Conservation (phyloP, 2,113 vertebrate species). For the Alces alces region DNA sequence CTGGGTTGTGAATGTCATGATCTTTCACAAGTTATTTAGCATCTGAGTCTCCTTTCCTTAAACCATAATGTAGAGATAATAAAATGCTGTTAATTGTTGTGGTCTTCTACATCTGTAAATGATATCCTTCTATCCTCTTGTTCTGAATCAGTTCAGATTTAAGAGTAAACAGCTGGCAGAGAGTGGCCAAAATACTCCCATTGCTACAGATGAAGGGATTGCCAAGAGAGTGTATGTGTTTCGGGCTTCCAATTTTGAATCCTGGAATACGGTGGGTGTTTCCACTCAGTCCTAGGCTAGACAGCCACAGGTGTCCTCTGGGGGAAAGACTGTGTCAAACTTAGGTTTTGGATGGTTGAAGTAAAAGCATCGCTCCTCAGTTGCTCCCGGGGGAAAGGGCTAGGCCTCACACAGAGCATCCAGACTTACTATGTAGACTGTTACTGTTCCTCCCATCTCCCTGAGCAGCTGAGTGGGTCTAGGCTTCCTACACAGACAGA, state of each 20-base stretch:
- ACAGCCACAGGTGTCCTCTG: neutral
- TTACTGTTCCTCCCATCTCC: neutral
- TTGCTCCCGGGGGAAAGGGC: neutral
- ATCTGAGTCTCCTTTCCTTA: neutral
- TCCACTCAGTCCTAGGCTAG: neutral
- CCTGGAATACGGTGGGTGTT: neutral
- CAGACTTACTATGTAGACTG: no score
- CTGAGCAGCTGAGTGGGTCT: neutral
- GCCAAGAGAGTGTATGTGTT: neutral
- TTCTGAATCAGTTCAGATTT: neutral
- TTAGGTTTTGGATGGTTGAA: neutral
- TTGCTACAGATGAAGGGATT: neutral
- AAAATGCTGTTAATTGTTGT: neutral
- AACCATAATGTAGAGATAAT: neutral
- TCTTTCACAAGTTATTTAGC: neutral
- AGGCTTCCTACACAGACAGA: accelerated
- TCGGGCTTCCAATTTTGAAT: neutral
- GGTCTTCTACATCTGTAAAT: neutral
- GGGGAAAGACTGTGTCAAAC: neutral
- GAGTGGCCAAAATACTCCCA: neutral
- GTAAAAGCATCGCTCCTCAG: neutral
- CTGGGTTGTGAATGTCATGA: neutral
- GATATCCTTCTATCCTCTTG: neutral
- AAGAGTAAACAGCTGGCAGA: neutral
- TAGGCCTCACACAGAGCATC: neutral